Evolutionary conservation across 2,797 vertebrate species (phyloP).

Genomic region (Microtus agrestis): DNA sequence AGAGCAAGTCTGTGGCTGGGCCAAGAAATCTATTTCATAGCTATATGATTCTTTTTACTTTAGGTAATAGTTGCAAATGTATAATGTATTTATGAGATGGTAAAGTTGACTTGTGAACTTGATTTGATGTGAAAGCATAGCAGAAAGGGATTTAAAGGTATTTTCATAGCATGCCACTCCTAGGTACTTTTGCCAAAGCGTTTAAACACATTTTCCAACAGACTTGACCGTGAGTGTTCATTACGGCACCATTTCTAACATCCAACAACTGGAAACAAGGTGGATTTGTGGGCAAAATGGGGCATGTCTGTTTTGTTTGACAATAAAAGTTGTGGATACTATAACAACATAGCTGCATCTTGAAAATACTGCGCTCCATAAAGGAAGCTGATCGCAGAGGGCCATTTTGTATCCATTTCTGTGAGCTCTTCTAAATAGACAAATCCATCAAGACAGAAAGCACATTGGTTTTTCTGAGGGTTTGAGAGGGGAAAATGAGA

Average conservation of each 20-base stretch:
- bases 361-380: background rate
- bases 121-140: background rate
- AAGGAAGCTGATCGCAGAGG: background rate
- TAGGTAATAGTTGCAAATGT: background rate
- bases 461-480: background rate
- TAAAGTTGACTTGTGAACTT: constrained; percentile 34
- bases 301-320: background rate
- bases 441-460: background rate
- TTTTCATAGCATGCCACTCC: background rate
- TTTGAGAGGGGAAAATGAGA: background rate
- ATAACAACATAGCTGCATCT: fast-evolving
- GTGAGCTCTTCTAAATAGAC: background rate
- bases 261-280: background rate
- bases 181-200: background rate
- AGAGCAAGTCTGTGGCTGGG: background rate
- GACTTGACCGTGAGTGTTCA: background rate
- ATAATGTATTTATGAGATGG: background rate
- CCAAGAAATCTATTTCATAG: background rate
- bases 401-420: background rate
- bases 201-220: constrained; percentile 31
- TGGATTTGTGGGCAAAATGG: background rate
- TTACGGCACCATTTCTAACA: background rate
- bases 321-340: background rate
- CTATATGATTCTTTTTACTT: background rate
- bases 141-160: constrained; percentile 16